Conservation (phyloP, 2,113 vertebrate genomes). For the Burhinus oedicnemus region DNA sequence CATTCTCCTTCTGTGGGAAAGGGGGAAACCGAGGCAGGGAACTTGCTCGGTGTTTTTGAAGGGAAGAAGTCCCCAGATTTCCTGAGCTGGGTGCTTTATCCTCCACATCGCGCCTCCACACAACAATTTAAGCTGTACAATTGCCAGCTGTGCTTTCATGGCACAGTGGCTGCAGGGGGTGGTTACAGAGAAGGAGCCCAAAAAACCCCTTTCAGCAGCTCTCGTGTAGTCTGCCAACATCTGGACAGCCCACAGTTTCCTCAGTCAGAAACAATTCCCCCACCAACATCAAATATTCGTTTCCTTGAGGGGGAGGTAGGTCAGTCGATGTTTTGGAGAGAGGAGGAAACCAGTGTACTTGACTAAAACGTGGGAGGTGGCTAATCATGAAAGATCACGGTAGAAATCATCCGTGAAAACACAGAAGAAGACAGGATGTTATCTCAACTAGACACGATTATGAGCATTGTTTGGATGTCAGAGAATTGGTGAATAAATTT, state of each 20-base stretch:
- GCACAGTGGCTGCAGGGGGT: not conserved
- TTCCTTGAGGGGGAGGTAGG: not conserved
- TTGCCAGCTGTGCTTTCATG: not conserved
- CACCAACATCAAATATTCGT: not conserved
- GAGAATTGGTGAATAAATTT: not conserved
- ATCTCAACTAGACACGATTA: not conserved
- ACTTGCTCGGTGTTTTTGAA: not conserved
- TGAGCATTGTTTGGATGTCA: not conserved
- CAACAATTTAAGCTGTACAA: not conserved
- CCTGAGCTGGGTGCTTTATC: not conserved
- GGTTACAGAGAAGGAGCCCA: not conserved
- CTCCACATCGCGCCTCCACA: accelerated
- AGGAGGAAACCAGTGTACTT: not conserved
- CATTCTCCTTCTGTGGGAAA: not conserved
- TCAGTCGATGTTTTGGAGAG: not conserved
- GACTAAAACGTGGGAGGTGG: not conserved
- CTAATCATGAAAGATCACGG: not conserved
- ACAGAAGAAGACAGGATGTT: not conserved
- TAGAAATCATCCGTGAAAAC: not conserved
- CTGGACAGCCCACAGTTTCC: not conserved
- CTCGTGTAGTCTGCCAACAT: not conserved
- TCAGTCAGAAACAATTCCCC: not conserved
- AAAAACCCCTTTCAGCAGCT: not conserved
- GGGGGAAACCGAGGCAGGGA: not conserved
- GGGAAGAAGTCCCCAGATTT: not conserved